phyloP scores from a whole-genome alignment of 1,140 invertebrate genomes.

The Papilio machaon region DNA sequence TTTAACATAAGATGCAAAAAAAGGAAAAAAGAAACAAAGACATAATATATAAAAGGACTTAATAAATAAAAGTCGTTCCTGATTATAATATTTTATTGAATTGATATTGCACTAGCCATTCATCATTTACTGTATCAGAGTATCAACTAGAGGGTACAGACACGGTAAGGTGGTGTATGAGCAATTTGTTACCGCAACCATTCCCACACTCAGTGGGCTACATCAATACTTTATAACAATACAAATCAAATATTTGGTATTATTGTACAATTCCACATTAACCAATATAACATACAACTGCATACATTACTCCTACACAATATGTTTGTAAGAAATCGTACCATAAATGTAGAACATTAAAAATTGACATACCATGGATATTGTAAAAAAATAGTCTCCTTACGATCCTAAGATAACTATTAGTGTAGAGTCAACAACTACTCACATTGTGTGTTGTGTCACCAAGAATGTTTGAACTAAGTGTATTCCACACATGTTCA shows the following conservation, averaged over 20 bases:
- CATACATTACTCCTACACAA: neutral
- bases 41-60: constrained; percentile 70
- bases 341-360: constrained; percentile 5
- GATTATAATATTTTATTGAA: constrained; percentile 72
- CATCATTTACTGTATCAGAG: constrained; percentile 59
- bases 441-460: neutral
- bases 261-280: constrained; percentile 27
- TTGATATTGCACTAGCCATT: constrained; percentile 69
- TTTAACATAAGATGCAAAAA: constrained; percentile 63
- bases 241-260: constrained; percentile 10
- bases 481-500: neutral
- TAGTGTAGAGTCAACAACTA: neutral
- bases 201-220: constrained; percentile 19
- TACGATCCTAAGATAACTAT: constrained; percentile 27
- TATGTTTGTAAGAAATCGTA: constrained; percentile 21
- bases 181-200: constrained; percentile 63
- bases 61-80: constrained; percentile 75
- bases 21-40: constrained; percentile 65
- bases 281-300: constrained; percentile 25
- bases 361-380: constrained; percentile 36
- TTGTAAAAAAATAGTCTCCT: constrained; percentile 32
- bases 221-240: constrained; percentile 30
- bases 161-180: constrained; percentile 78
- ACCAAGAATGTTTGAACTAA: neutral
- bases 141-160: constrained; percentile 63